Evolutionary conservation across 2,113 vertebrate genomes (phyloP), one percentile per base, ranked within the genome.

Genomic region (Chamaea fasciata): DNA sequence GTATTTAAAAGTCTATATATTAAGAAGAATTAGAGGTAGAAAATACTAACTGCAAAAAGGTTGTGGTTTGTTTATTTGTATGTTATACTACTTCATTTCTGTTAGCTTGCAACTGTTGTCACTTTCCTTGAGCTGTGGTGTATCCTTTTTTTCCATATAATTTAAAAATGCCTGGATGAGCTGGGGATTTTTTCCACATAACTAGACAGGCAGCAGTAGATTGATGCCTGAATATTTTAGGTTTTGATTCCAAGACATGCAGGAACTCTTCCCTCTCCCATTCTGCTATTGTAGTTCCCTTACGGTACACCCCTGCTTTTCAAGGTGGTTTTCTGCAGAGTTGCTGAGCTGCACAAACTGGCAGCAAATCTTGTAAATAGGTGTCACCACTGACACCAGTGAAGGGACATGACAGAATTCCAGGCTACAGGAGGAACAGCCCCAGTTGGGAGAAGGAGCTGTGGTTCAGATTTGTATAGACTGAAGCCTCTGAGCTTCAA

Each of bases 221-320:
- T n/a, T 0, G 1, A 18, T 13, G 11, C 60, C 21, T 10, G 19
- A 5, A 26, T 11, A 0, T 2, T 23, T 33, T 3, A 15, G 17
- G 7, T 15, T 5, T 20, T 60, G 23, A 35, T 69, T 74, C 50
- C 26, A 52, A 14, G 57, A 12, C 42, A 8, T 15, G 27, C 31
- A 49, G 62, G 47, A 53, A 12, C 16, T 39, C 8, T 49, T 63
- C 22, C 14, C n/a, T 44, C 24, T 83, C 28, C n/a, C 14, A 1
- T 18, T 28, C 10, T 11, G 46, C 27, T 35, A 0, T 0, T 26
- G 11, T 15, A 14, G 8, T 10, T 79, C 52, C 27, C 3, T 12
- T 15, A 6, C 1, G 44, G 28, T 60, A 47, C 39, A 13, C 18
- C 12, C 21, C 12, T 52, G 4, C 8, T 4, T 21, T 35, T 56